Base-by-base conservation (phyloP, 2,888 invertebrate genomes). In the Hyposoter dolosus region DNA sequence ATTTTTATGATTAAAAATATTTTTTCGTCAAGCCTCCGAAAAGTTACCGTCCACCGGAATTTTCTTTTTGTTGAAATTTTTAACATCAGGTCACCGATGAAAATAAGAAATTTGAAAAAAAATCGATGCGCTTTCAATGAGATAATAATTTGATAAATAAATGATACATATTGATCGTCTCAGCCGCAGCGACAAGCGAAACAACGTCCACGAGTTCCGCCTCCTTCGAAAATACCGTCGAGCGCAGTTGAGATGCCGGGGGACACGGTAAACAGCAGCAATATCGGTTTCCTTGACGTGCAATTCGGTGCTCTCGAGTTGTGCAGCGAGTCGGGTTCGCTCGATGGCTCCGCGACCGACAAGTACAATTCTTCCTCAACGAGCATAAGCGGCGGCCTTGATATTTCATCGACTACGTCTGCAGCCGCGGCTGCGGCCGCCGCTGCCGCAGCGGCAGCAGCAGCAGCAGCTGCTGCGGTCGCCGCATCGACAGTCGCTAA, bases 231-330 rank as follows among this genome's bases (percentile, higher is more conserved):
- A 97, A 99, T 99, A 92, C 99, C 99, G 63, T 96, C 98, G 77
- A 97, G 97, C 82, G 99, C 99, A 32, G 99, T 99, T 56, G 99
- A 99, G 95, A 99, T 99, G 99, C 99, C 99, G 0, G 98, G 98
- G 87, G 98, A 98, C 91, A 95, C 97, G 83, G 95, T 96, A 17
- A 97, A 96, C 92, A 96, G 96, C 85, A 96, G 96, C 85, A 96
- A 96, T 88, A 96, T 96, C 88, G 96, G 96, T 88, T 97, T 97
- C 94, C 95, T 99, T 90, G 99, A 99, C 95, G 98, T 99, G 88
- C 98, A 99, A 95, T 99, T 99, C 94, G 98, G 98, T 47, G 98
- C 97, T 3, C 95, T 98, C 90, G 98, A 98, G 91, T 96, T 97
- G 91, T 96, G 96, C 87, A 95, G 95, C 74, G 95, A 95, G 87